Conservation (phyloP, 2,888 invertebrate species). For the Ormyrus nitidulus region DNA sequence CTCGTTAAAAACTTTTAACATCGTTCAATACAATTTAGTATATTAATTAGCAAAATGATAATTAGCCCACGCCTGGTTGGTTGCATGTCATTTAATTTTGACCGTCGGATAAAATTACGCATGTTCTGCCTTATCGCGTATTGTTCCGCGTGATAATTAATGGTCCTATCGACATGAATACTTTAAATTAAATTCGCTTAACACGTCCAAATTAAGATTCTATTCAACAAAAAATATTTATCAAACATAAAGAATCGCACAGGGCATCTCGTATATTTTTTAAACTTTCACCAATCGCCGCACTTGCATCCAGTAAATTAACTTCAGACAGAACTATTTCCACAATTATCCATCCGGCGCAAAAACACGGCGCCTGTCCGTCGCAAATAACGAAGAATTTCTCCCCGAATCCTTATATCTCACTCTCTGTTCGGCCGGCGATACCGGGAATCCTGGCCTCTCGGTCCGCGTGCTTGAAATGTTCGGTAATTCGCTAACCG, state of each 20-base stretch:
- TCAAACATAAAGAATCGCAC: neutral
- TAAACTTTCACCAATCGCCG: neutral
- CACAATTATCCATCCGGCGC: neutral
- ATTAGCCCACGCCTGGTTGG: conserved; percentile 15
- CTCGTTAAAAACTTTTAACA: neutral
- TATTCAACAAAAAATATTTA: no score
- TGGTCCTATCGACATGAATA: conserved; percentile 22
- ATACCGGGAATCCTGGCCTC: conserved; percentile 64
- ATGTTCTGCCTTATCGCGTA: conserved; percentile 30
- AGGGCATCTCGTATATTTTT: neutral
- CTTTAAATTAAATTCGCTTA: conserved; percentile 1
- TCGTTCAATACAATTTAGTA: neutral
- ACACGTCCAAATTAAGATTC: no score
- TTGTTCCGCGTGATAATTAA: conserved; percentile 31
- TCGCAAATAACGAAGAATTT: neutral
- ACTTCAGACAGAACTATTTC: neutral
- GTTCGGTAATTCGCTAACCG: conserved; percentile 74
- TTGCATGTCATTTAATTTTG: conserved; percentile 41
- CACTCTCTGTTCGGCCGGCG: conserved; percentile 34
- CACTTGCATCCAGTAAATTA: neutral
- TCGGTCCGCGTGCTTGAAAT: conserved; percentile 65
- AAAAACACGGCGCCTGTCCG: neutral
- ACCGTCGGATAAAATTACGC: conserved; percentile 45
- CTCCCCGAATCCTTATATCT: conserved; percentile 7
- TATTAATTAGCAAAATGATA: conserved; percentile 46